Evolutionary conservation across 2,113 vertebrate species (phyloP).

Genomic region (Mixornis gularis): DNA sequence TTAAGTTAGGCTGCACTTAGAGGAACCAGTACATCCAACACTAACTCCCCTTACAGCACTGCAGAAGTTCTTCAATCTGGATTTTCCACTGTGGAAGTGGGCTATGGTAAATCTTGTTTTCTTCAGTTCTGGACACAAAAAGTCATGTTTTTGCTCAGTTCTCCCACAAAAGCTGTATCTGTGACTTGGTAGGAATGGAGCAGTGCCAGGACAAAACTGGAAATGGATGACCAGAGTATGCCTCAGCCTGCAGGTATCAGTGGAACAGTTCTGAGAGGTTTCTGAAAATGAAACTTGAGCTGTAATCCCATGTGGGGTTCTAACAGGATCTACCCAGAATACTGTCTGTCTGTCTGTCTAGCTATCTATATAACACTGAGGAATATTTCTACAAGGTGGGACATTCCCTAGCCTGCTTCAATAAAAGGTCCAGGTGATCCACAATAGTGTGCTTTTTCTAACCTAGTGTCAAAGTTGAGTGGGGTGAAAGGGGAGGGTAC

Average conservation of each 20-base stretch:
- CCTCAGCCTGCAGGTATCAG: neutral
- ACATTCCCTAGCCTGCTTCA: neutral
- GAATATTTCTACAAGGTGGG: neutral
- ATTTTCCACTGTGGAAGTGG: neutral
- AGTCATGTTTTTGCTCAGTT: neutral
- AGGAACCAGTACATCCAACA: neutral
- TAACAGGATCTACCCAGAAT: neutral
- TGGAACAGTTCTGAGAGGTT: neutral
- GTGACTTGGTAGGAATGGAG: neutral
- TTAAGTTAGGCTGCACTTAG: neutral
- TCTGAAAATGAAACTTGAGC: neutral
- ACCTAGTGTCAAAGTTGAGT: fast-evolving
- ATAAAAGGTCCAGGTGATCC: neutral
- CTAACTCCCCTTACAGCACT: neutral
- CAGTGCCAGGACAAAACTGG: neutral
- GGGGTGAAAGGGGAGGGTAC: neutral
- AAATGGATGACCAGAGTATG: neutral
- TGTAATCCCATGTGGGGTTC: neutral
- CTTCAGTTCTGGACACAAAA: neutral
- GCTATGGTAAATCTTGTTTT: neutral
- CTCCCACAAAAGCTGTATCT: neutral
- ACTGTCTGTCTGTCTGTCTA: too few species aligned
- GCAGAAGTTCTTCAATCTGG: neutral
- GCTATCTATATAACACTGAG: fast-evolving
- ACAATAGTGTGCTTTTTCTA: neutral